Evolutionary conservation across 2,888 invertebrate species (phyloP), one percentile per base, ranked within the genome.

Genomic region (Celastrina argiolus): DNA sequence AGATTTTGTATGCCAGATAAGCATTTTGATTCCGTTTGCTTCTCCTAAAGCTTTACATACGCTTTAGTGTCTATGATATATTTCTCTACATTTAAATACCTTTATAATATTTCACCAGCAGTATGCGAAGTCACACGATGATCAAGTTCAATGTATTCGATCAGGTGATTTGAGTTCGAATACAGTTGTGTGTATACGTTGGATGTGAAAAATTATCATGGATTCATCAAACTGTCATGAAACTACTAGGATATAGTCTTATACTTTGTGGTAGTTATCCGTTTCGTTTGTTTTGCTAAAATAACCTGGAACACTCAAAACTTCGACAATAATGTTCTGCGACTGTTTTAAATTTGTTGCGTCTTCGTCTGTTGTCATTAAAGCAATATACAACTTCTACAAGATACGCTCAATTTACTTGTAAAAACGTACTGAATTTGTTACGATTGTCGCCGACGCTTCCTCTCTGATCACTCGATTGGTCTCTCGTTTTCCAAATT

Each of bases 341-440:
- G 74, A 73, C 58, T 59, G 45, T 36, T 66, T 69, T 41, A 39
- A 65, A 45, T 34, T 63, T 65, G 45, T 65, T 45, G 45, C 51
- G 34, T 63, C 56, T 31, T 36, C 58, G 18, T 58, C 45, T 66
- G 28, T 69, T 42, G 51, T 66, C 66, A n/a, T 51, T 58, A 68
- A 87, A 88, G 87, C 87, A 88, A 88, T 88, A 88, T 78, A 80
- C 79, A 78, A 81, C 76, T 77, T 75, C 82, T 79, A 61, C 61
- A 61, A 81, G 78, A 74, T 78, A 81, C 78, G 89, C 89, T 89
- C 90, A 89, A 89, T 80, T 83, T 87, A 88, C 81, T 77, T 69
- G 77, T 78, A 79, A 77, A 78, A 78, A 81, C 76, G 76, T 78
- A 78, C 81, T 81, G 78, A 65, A 51, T 39, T 28, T 14, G 26